phyloP scores from a whole-genome alignment of 2,888 invertebrate species.

The Dolichomitus sp. region DNA sequence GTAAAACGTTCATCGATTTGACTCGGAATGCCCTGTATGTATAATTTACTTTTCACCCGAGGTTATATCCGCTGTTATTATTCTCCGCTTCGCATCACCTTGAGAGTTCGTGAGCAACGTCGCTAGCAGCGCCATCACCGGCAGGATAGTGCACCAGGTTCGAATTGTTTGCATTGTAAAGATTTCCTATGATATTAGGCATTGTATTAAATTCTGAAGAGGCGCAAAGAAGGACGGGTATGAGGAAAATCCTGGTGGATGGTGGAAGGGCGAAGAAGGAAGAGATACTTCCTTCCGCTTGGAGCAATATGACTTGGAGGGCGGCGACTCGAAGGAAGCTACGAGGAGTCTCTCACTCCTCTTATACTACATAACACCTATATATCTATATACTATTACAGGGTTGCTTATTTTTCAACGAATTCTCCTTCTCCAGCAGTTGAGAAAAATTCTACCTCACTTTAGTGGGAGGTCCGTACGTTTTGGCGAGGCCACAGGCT shows the following conservation, averaged over 20 bases:
- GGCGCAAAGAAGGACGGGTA: constrained; percentile 67
- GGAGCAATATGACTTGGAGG: constrained; percentile 67
- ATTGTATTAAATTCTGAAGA: constrained; percentile 82
- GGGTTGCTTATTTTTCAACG: constrained; percentile 64
- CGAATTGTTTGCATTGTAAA: constrained; percentile 81
- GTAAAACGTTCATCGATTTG: no score
- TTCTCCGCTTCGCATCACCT: constrained; percentile 15
- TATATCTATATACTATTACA: constrained; percentile 32
- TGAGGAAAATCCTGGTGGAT: constrained; percentile 59
- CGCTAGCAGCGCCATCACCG: constrained; percentile 20
- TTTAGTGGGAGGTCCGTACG: constrained; percentile 5
- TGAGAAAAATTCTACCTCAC: constrained; percentile 47
- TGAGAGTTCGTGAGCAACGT: background rate
- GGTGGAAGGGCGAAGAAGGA: constrained; percentile 63
- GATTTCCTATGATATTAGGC: constrained; percentile 81
- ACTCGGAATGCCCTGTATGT: background rate
- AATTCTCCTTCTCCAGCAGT: constrained; percentile 39
- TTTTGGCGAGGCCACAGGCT: constrained; percentile 35
- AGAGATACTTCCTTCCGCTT: constrained; percentile 73
- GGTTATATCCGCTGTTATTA: background rate
- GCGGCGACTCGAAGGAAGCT: constrained; percentile 46
- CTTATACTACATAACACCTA: constrained; percentile 27
- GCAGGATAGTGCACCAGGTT: constrained; percentile 65
- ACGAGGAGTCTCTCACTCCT: constrained; percentile 53
- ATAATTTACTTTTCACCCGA: constrained; percentile 26